Evolutionary conservation across 1,140 invertebrate genomes (phyloP).

Genomic region (Drosophila neocordata): DNA sequence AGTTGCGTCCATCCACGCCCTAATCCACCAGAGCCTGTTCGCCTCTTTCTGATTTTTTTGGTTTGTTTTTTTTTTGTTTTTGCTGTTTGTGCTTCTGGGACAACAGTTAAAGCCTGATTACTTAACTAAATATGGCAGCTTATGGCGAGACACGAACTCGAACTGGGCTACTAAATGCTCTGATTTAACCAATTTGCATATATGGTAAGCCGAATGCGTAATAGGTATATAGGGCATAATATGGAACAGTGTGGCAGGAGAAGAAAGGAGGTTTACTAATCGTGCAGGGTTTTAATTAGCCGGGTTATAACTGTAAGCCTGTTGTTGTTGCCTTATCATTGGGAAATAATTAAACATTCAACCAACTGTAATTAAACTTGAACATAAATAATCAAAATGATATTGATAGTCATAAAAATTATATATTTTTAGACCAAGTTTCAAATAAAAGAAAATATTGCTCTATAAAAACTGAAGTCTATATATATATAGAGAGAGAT

Average conservation of each 20-base stretch:
- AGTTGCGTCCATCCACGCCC: conserved; percentile 12
- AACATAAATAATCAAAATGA: conserved; percentile 16
- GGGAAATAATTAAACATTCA: conserved; percentile 24
- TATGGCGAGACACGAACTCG: conserved; percentile 53
- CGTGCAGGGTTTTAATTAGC: conserved; percentile 48
- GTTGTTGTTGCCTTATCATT: conserved; percentile 24
- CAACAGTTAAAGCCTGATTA: conserved; percentile 49
- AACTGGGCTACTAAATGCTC: conserved; percentile 44
- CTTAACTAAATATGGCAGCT: conserved; percentile 64
- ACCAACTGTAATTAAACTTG: conserved; percentile 19
- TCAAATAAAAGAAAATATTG: too few species aligned
- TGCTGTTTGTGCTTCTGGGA: neutral
- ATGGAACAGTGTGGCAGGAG: neutral
- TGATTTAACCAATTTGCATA: conserved; percentile 54
- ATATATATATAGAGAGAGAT: too few species aligned
- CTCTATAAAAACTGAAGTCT: too few species aligned
- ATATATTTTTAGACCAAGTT: neutral
- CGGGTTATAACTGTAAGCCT: conserved; percentile 20
- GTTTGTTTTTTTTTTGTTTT: neutral
- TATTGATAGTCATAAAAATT: conserved; percentile 22
- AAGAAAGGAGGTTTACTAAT: neutral
- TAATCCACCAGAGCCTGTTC: neutral
- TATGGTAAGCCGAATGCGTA: neutral
- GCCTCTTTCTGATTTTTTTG: neutral
- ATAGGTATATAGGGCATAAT: neutral